Conservation (phyloP, 2,888 invertebrate species). For the Drosophila barbarae region DNA sequence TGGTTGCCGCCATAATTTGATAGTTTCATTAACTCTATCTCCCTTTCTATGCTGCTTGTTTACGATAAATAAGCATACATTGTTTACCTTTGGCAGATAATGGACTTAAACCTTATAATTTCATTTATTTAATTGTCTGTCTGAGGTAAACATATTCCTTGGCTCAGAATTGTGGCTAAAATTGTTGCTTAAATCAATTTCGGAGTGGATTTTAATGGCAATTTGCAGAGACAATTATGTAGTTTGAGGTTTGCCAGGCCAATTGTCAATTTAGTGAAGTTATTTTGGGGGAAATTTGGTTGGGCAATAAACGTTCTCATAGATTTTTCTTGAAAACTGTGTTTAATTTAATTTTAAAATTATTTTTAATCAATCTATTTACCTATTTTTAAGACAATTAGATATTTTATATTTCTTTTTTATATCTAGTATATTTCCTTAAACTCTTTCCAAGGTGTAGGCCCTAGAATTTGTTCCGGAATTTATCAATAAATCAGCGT, state of each 20-base stretch:
- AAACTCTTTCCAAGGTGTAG: constrained; percentile 1
- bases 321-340: too few species aligned
- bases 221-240: not conserved
- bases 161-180: not conserved
- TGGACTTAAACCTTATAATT: not conserved
- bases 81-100: constrained; percentile 4
- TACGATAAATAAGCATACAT: not conserved
- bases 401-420: not conserved
- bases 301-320: not conserved
- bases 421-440: not conserved
- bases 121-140: constrained; percentile 1
- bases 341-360: not conserved
- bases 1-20: not conserved
- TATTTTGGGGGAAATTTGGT: not conserved
- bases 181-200: not conserved
- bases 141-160: too few species aligned
- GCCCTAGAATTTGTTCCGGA: not conserved
- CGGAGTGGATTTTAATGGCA: not conserved
- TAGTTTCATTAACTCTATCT: not conserved
- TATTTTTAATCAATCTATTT: not conserved
- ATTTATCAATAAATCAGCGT: constrained; percentile 23
- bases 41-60: not conserved
- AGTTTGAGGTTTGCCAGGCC: not conserved
- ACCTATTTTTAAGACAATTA: not conserved
- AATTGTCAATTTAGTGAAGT: not conserved